These are phyloP conservation scores for Hoplodrina blanda DNA, from an alignment of 2,888 invertebrate species.

Conservation along the genomic window DNA sequence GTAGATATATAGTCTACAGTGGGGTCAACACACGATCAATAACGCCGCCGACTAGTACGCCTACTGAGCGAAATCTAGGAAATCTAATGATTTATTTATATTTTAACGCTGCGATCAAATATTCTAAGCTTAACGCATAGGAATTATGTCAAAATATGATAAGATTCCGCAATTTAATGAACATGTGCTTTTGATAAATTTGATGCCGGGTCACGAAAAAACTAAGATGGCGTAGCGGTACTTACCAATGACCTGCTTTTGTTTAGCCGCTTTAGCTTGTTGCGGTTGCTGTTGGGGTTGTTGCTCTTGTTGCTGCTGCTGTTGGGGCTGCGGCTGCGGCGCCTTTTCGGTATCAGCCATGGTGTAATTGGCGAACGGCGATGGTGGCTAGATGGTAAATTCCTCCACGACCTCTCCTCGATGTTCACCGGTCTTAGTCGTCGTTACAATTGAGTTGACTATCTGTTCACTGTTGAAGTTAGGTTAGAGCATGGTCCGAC, in stretches of 20 bases:
- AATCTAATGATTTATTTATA: slow-evolving; percentile 20
- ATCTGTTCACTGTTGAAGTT: slow-evolving; percentile 37
- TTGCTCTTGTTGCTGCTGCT: slow-evolving; percentile 93
- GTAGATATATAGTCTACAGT: slow-evolving; percentile 54
- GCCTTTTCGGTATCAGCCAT: slow-evolving; percentile 99
- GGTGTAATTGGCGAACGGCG: slow-evolving; percentile 95
- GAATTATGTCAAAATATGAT: slow-evolving; percentile 40
- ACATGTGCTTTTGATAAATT: slow-evolving; percentile 84
- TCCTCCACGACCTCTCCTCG: slow-evolving; percentile 94
- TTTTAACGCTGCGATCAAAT: slow-evolving; percentile 24
- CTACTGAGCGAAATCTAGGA: slow-evolving; percentile 3
- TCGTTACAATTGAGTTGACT: slow-evolving; percentile 76
- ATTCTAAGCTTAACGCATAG: slow-evolving; percentile 15
- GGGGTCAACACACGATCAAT: slow-evolving; percentile 82
- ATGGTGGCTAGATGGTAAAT: slow-evolving; percentile 93
- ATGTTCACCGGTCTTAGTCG: slow-evolving; percentile 93
- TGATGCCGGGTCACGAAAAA: slow-evolving; percentile 81
- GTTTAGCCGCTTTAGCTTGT: slow-evolving; percentile 92
- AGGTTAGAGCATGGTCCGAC: slow-evolving; percentile 19
- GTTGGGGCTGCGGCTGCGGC: slow-evolving; percentile 92
- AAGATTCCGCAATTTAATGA: slow-evolving; percentile 62
- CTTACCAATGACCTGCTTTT: slow-evolving; percentile 97
- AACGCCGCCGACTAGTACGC: slow-evolving; percentile 62
- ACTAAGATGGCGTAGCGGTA: slow-evolving; percentile 88
- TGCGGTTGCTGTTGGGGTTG: slow-evolving; percentile 91